These are phyloP conservation scores for Aphrocallistes beatrix DNA, from an alignment of 37 sponge, comb jelly and placozoan species.

Conservation along the genomic window DNA sequence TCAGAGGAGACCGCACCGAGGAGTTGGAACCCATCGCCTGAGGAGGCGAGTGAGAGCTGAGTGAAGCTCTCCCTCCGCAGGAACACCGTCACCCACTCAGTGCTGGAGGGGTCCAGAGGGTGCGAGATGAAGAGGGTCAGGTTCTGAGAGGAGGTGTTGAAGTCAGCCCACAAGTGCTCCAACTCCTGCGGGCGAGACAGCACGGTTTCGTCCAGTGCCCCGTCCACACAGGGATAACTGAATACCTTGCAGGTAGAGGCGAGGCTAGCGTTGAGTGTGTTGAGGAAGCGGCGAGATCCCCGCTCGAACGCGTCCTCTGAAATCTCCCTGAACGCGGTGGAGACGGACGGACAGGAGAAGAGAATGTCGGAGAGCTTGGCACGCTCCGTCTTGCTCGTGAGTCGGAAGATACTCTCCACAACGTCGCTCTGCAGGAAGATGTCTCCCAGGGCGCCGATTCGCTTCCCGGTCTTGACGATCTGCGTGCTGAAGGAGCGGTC, in stretches of 20 bases:
- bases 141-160: neutral
- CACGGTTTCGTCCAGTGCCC: neutral
- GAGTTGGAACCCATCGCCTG: neutral
- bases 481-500: neutral
- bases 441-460: neutral
- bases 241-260: neutral
- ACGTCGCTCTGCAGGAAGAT: constrained; percentile 14
- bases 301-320: neutral
- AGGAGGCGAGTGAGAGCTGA: neutral
- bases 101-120: neutral
- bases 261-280: neutral
- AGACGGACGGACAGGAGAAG: neutral
- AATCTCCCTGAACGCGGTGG: neutral
- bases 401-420: neutral
- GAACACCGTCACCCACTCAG: constrained; percentile 5
- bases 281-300: neutral
- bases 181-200: neutral
- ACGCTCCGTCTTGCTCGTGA: constrained; percentile 7
- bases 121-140: neutral
- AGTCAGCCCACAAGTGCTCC: constrained; percentile 5
- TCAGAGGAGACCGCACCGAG: neutral
- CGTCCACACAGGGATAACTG: neutral
- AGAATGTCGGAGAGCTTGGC: neutral
- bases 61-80: neutral
- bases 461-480: neutral